Base-by-base conservation (phyloP, 1,140 invertebrate species). In the Cydia strobilella region DNA sequence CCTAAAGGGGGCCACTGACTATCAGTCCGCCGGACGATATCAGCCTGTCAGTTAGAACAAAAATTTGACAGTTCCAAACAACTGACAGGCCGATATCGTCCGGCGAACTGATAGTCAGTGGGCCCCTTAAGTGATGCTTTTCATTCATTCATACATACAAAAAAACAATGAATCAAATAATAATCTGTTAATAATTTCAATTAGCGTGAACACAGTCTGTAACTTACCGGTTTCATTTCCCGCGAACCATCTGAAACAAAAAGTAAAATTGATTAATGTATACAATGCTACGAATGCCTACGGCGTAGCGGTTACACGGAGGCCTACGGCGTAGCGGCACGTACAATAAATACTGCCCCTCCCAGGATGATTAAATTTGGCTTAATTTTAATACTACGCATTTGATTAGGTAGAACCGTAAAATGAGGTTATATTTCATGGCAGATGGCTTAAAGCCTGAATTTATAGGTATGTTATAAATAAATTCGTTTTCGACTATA, bases 241-340 rank as follows among this genome's bases (percentile, higher is more conserved):
- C 65, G 65, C 15, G 65, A 7, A 31, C 65, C 65, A 69, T 69
- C 65, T 69, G 65, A 39, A 69, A 69, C 65, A 69, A 69, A 69
- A n/a, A 69, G 42, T 69, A 20, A 39, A 69, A 35, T 12, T 69
- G 31, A 69, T 69, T 45, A 45, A 45, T 69, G 54, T 59, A 20
- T 59, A 6, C 12, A 51, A 69, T 18, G 35, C 65, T 42, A 69
- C 31, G 18, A 23, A 35, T 1, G 65, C 27, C 65, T 42, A 18
- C 65, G 31, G 25, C 65, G 65, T 69, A 69, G 65, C 65, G 7
- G 27, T n/a, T 69, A 35, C 27, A 12, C 4, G 6, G 27, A n/a
- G 15, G 65, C 27, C 15, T 35, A 59, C 51, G 51, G n/a, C 51
- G 20, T 59, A 59, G 20, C 54, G 15, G 54, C 54, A 59, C 18